Evolutionary conservation across 2,113 vertebrate genomes (phyloP).

Genomic region (Kryptolebias marmoratus): DNA sequence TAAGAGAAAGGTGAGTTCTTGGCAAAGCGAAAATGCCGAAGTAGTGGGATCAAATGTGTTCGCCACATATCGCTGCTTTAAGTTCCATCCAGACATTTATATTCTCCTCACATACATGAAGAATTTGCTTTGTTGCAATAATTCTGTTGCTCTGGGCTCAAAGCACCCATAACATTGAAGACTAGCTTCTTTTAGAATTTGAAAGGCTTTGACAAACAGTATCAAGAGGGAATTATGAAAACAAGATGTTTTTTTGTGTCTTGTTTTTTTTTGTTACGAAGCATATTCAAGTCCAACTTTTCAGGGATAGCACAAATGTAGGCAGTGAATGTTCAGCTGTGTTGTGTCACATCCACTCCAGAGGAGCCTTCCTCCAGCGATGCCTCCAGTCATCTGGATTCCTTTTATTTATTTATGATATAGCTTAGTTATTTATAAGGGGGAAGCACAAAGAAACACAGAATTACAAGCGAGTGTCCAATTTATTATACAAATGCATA

Average conservation of each 20-base stretch:
- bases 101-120: constrained; percentile 34
- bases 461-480: background rate
- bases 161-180: constrained; percentile 42
- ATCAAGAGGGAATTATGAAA: constrained; percentile 45
- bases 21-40: background rate
- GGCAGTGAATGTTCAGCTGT: constrained; percentile 3
- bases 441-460: background rate
- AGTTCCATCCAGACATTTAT: constrained; percentile 36
- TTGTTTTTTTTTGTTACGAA: background rate
- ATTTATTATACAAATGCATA: background rate
- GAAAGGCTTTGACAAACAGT: constrained; percentile 48
- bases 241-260: background rate
- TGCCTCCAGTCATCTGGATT: constrained; percentile 48
- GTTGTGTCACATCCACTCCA: constrained; percentile 15
- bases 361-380: constrained; percentile 41
- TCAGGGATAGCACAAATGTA: background rate
- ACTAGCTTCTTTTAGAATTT: constrained; percentile 41
- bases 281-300: constrained; percentile 13
- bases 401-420: background rate
- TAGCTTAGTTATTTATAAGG: constrained; percentile 1
- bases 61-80: constrained; percentile 33
- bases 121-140: constrained; percentile 51
- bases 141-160: constrained; percentile 52
- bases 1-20: constrained; percentile 48
- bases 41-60: constrained; percentile 24